Evolutionary conservation across 92 coral and sea anemone species (phyloP), one percentile per base, ranked within the genome.

Genomic region (Parazoanthus atlanticus): DNA sequence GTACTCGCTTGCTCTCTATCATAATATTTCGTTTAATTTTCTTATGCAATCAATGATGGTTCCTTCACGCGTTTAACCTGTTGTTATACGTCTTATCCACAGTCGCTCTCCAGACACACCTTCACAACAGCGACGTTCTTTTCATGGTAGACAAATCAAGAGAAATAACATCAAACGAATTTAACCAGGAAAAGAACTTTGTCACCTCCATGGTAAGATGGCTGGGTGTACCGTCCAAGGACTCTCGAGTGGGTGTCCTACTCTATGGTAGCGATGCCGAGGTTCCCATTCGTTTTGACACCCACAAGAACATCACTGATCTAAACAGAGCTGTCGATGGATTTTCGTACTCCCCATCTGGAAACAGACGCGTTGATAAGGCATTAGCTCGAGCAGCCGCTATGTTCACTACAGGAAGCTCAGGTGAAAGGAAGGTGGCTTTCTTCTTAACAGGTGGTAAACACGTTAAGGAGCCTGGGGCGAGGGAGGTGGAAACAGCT

Each of bases 61-160:
- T 25, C 8, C 6, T 72, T 23, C 40, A 16, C 17, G 23, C 23
- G 38, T 72, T 49, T 26, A 41, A 69, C 78, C 3, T 84, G 26
- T 67, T 17, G 87, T 2, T 19, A 7, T 15, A 26, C n/a, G 21
- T 84, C 17, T 29, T 84, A 47, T 83, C 47, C 52, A 38, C 47
- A 84, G 87, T 67, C 8, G 29, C 78, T 40, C 26, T 47, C 0
- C 78, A 41, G 33, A 28, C 66, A 21, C 36, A 21, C n/a, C 77
- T 84, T 16, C 87, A 19, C 1, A 23, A 84, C 66, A 28, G 78
- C 58, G 90, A 91, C 54, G 40, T 88, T 17, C 90, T 82, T 13
- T 91, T 91, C 82, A 76, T 91, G 71, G 67, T 91, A 52, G 93
- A 91, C 85, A 82, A 88, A 30, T 91, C 93, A 49, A 91, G 56